Evolutionary conservation across 2,113 vertebrate species (phyloP), one percentile per base, ranked within the genome.

Genomic region (Connochaetes taurinus): DNA sequence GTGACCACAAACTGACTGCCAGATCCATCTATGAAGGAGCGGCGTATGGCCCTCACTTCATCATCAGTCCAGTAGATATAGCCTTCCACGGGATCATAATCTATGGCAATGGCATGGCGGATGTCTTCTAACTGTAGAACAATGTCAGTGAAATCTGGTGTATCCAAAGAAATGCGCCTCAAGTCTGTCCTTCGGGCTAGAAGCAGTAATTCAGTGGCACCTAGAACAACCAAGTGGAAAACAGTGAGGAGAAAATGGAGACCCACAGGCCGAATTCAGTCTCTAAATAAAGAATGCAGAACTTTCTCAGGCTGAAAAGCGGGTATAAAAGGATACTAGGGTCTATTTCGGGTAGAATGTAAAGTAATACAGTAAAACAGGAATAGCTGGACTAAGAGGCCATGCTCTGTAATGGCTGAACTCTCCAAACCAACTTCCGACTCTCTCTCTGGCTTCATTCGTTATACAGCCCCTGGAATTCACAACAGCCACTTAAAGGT

Each of bases 51-150:
- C 86, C 99, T 98, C 78, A 99, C 99, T 64, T 99, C 99, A 6
- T 99, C 99, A 0, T 99, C 99, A 0, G 99, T 99, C 99, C 99
- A 99, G 98, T 99, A 99, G 88, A 99, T 98, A 94, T 99, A 99
- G 0, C 99, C 99, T 25, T 99, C 99, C 96, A 99, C 99, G 0
- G 99, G 99, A 90, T 99, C 99, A 2, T 99, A 99, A 99, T 99
- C 99, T 52, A 99, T 99, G 95, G 99, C 99, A 52, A 99, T 99
- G 97, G 99, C 99, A 29, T 99, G 99, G 0, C 99, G 99, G 94
- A 99, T 99, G 97, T 99, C 99, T 52, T 99, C 99, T 74, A 99
- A 98, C 19, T 99, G 99, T 86, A 99, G 97, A 81, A 99, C 99
- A 0, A 99, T 99, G 98, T 99, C 99, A 0, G 99, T 99, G 97